Conservation (phyloP, 2,113 vertebrate species). For the Calonectris borealis region DNA sequence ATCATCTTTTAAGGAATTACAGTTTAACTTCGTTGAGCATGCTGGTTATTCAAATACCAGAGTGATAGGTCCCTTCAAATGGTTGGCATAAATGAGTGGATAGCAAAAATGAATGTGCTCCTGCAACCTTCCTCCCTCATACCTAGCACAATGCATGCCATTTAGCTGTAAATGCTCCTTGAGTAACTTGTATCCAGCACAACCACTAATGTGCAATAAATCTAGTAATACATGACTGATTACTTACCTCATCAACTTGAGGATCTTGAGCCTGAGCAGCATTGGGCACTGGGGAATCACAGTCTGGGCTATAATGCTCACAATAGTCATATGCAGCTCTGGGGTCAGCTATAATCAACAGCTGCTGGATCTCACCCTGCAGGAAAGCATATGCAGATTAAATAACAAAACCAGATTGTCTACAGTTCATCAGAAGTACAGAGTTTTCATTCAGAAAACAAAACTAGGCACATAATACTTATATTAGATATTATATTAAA, state of each 20-base stretch:
- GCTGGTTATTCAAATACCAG: background rate
- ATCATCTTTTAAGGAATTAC: background rate
- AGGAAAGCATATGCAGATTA: constrained; percentile 26
- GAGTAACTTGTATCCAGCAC: background rate
- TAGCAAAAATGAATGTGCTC: background rate
- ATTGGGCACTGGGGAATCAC: constrained; percentile 83
- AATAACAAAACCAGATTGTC: background rate
- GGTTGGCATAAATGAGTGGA: background rate
- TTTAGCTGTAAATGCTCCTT: background rate
- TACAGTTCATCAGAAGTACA: background rate
- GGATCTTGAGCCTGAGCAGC: constrained; percentile 92
- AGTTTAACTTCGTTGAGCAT: background rate
- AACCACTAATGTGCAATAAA: constrained; percentile 13
- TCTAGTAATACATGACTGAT: background rate
- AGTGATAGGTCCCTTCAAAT: background rate
- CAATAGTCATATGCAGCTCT: constrained; percentile 96
- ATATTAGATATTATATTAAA: background rate
- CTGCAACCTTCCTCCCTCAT: background rate
- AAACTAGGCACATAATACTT: background rate
- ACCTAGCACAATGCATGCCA: background rate
- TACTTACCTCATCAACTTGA: constrained; percentile 79
- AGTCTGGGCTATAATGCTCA: constrained; percentile 96
- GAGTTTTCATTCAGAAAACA: background rate
- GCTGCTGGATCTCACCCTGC: constrained; percentile 97
- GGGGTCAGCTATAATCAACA: constrained; percentile 89